These are phyloP conservation scores for Petrocephalus microphthalmus DNA, from an alignment of 2,113 vertebrate species.

Conservation along the genomic window DNA sequence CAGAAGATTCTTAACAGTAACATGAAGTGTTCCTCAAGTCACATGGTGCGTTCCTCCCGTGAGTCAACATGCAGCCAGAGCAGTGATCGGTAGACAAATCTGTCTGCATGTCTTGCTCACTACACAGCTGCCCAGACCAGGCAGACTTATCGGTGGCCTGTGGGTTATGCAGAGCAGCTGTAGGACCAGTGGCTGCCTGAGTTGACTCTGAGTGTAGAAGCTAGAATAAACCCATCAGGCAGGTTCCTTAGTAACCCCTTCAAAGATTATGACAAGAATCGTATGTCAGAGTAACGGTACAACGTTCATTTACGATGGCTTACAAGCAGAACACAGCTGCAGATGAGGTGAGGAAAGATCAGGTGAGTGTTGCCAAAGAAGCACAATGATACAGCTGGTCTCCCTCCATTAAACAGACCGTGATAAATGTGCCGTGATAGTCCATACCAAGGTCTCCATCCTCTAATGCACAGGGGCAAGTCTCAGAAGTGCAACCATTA, in stretches of 20 bases:
- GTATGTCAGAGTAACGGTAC: neutral
- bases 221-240: neutral
- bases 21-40: neutral
- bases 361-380: neutral
- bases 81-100: neutral
- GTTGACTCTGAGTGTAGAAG: neutral
- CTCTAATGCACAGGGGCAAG: neutral
- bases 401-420: neutral
- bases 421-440: neutral
- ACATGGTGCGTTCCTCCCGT: neutral
- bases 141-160: neutral
- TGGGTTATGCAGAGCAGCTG: neutral
- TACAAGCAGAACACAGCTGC: neutral
- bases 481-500: neutral
- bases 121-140: neutral
- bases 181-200: neutral
- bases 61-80: neutral
- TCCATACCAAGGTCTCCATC: neutral
- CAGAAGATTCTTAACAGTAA: neutral
- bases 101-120: neutral
- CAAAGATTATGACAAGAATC: neutral
- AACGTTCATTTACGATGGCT: neutral
- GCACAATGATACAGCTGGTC: neutral
- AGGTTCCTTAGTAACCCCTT: neutral
- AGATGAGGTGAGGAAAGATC: neutral